These are phyloP conservation scores for Eudyptes chrysolophus DNA, from an alignment of 2,113 vertebrate species.

Conservation along the genomic window DNA sequence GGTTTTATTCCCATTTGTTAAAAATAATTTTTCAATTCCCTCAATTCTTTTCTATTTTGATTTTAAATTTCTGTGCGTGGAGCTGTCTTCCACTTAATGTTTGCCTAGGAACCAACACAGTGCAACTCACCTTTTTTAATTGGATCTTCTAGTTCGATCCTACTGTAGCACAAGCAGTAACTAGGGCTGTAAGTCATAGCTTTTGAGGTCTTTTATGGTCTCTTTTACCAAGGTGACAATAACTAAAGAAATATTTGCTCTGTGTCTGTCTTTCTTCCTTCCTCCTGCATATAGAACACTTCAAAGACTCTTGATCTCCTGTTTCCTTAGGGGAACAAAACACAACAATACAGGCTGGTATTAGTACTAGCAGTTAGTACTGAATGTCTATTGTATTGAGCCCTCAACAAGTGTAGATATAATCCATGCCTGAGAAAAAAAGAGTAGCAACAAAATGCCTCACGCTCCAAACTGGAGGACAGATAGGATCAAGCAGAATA, in stretches of 20 bases:
- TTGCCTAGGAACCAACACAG: not conserved
- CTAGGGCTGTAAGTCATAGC: not conserved
- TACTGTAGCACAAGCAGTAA: not conserved
- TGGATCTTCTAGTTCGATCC: not conserved
- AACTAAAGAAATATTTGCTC: not conserved
- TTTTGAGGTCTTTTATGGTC: not conserved
- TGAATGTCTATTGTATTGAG: not conserved
- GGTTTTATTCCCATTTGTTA: not conserved
- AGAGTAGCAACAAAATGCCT: not conserved
- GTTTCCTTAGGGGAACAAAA: not conserved
- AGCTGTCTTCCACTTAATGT: not conserved
- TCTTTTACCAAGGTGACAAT: not conserved
- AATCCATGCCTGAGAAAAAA: not conserved
- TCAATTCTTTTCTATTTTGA: not conserved
- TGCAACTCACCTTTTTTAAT: not conserved
- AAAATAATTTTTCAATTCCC: not conserved
- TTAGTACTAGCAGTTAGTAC: not conserved
- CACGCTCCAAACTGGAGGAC: not conserved
- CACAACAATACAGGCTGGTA: not conserved
- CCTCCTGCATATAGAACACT: not conserved
- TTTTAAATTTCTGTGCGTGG: not conserved
- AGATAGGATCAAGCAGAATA: not conserved
- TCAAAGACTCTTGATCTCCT: not conserved
- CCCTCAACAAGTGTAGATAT: not conserved
- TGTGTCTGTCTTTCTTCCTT: not conserved